A percentile compares a stretch with the other conserved stretches of the same genome.
Evolutionary conservation across 2,797 vertebrate genomes (phyloP).

Genomic region (Sylvia borin): DNA sequence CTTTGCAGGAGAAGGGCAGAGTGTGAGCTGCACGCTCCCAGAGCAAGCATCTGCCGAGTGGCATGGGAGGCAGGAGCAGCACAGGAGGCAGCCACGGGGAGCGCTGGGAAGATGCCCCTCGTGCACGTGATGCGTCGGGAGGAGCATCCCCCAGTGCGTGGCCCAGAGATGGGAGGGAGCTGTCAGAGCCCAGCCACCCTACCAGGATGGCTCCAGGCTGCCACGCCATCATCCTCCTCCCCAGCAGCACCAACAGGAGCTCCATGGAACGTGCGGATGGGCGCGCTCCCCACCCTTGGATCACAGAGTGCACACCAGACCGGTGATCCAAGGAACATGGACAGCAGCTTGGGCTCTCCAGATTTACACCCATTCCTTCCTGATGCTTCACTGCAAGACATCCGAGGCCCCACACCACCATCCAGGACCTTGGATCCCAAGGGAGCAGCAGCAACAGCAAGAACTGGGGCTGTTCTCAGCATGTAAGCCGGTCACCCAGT

Average conservation of each 20-base stretch:
- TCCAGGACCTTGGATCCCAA: background rate
- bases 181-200: background rate
- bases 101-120: background rate
- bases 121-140: background rate
- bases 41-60: background rate
- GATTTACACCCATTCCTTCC: background rate
- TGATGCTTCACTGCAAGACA: background rate
- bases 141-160: background rate
- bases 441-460: background rate
- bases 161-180: background rate
- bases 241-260: background rate
- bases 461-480: background rate
- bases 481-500: background rate
- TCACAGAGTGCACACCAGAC: background rate
- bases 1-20: background rate
- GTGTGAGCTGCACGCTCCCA: accelerated
- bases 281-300: accelerated
- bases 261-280: accelerated
- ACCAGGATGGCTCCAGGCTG: background rate
- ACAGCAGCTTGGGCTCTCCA: background rate
- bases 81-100: background rate
- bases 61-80: background rate
- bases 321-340: accelerated
- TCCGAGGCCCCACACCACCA: accelerated
- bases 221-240: accelerated